Evolutionary conservation across 2,888 invertebrate species (phyloP).

Genomic region (Acanthoscelides obtectus): DNA sequence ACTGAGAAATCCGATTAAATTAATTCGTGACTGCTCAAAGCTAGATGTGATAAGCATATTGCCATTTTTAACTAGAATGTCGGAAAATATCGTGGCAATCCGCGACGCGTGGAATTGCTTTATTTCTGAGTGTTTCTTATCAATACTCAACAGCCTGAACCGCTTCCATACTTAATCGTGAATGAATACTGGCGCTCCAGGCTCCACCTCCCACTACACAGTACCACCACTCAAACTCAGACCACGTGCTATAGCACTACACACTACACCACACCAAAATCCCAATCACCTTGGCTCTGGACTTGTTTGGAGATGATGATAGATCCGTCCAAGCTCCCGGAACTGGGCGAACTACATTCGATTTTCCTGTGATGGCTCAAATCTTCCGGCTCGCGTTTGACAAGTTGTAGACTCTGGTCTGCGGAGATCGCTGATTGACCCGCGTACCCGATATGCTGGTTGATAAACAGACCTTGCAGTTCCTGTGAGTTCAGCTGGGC

Average conservation of each 20-base stretch:
- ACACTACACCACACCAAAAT: background rate
- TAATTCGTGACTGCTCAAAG: too few species aligned
- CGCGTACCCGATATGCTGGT: conserved; percentile 59
- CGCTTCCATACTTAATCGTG: too few species aligned
- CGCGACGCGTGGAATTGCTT: too few species aligned
- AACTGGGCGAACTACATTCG: conserved; percentile 57
- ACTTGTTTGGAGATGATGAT: conserved; percentile 52
- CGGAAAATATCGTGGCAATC: too few species aligned
- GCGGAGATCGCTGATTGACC: conserved; percentile 41
- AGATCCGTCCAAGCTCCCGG: conserved; percentile 50
- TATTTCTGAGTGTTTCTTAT: too few species aligned
- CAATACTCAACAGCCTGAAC: too few species aligned
- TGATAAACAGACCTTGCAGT: conserved; percentile 53
- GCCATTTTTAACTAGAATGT: too few species aligned
- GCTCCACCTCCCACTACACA: background rate
- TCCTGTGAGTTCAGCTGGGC: conserved; percentile 60
- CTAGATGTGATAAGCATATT: too few species aligned
- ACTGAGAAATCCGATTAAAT: too few species aligned
- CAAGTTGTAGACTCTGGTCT: conserved; percentile 60
- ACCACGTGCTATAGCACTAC: background rate
- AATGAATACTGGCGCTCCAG: background rate
- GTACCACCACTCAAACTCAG: background rate
- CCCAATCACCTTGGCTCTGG: background rate
- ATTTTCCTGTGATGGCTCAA: conserved; percentile 65
- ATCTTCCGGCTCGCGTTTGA: conserved; percentile 80